phyloP scores from a whole-genome alignment of 1,140 invertebrate genomes.

The Carposina sasakii region DNA sequence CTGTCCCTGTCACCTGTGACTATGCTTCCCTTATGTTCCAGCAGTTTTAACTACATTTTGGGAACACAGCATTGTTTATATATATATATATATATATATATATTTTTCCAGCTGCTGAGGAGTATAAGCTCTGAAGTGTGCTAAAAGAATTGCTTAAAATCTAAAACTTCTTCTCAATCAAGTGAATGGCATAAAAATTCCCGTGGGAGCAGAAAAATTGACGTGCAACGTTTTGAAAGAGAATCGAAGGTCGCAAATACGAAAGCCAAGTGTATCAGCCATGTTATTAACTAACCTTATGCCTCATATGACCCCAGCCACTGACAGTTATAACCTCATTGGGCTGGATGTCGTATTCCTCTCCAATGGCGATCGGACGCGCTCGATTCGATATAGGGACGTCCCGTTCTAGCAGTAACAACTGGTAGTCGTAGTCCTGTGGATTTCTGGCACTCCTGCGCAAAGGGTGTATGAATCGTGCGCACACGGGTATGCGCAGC shows the following conservation, averaged over 20 bases:
- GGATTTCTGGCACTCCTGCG: slow-evolving; percentile 9
- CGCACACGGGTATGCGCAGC: slow-evolving; percentile 36
- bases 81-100: not conserved
- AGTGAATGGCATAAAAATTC: too few relatives aligned
- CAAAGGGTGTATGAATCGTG: slow-evolving; percentile 47
- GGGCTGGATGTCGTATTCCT: slow-evolving; percentile 23
- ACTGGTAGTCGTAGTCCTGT: slow-evolving; percentile 59
- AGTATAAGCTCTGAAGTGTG: too few relatives aligned
- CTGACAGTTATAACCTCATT: slow-evolving; percentile 33
- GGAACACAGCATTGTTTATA: not conserved
- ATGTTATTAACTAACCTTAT: slow-evolving; percentile 28
- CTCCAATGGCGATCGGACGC: slow-evolving; percentile 49
- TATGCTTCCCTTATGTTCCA: too few relatives aligned
- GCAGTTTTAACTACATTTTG: too few relatives aligned
- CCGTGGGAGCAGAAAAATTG: too few relatives aligned
- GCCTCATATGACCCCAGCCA: slow-evolving; percentile 53
- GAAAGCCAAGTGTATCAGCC: not conserved
- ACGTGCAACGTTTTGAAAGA: too few relatives aligned
- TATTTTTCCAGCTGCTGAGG: too few relatives aligned
- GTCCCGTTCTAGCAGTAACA: slow-evolving; percentile 42
- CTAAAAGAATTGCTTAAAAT: too few relatives aligned
- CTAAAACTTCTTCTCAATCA: too few relatives aligned
- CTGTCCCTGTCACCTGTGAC: too few relatives aligned
- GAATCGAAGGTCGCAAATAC: not conserved
- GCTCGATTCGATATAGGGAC: slow-evolving; percentile 33